Base-by-base conservation (phyloP, 2,888 invertebrate species). In the Ptychoptera albimana region DNA sequence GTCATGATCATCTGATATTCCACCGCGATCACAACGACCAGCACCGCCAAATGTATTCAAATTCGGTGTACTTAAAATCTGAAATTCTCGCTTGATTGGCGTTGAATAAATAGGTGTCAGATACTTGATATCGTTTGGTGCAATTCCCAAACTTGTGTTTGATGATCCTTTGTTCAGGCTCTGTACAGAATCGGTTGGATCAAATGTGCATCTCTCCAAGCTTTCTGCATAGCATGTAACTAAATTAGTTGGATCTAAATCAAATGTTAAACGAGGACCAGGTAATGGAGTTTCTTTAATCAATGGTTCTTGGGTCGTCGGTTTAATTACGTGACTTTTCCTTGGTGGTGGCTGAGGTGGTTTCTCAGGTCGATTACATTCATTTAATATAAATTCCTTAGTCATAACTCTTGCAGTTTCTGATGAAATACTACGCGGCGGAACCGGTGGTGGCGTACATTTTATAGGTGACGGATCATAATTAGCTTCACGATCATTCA, bases 1-100 rank as follows among this genome's bases (percentile, higher is more conserved):
- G 48, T 73, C 74, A 47, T 72, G 50, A 59, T 66, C 35, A 54
- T 68, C 50, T 23, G 23, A 23, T 23, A 23, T 23, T 63, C 63
- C 8, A 13, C 43, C 41, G 23, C 30, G 64, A 60, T 9, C 23
- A 34, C 40, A 15, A 39, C 48, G 34, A 36, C 30, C 37, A 40
- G 45, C 14, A 43, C 30, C 29, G 42, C 47, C n/a, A 48, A 51
- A 71, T 55, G 54, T 70, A 56, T 64, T 63, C 38, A 81, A 58
- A 57, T 80, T 79, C 1, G 80, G 80, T 7, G 80, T 80, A 51
- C 71, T 72, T 13, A 65, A 63, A 23, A 23, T 23, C 1, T 69
- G 68, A 46, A 65, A 48, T 14, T 51, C 57, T 13, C 59, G 57
- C 45, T 63, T 60, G 8, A 52, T 48, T 1, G 50, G 46, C 2